A percentile compares a stretch with the other conserved stretches of the same genome.
Evolutionary conservation across 2,113 vertebrate genomes (phyloP).

Genomic region (Onychorhynchus coronatus): DNA sequence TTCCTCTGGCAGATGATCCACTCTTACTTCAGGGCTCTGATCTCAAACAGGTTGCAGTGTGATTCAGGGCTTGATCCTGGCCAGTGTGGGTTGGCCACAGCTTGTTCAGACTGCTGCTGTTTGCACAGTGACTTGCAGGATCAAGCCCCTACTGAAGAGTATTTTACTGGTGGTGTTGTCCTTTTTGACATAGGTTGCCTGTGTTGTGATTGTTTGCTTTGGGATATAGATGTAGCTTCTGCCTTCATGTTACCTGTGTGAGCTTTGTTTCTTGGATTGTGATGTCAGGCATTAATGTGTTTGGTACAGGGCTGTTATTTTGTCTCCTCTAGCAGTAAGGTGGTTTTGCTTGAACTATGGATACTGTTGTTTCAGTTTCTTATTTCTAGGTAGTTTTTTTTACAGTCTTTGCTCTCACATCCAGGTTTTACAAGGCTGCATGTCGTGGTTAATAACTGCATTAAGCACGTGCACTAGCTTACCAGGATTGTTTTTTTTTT

Average conservation of each 20-base stretch:
- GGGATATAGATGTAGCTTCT: background rate
- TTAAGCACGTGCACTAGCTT: background rate
- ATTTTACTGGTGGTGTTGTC: background rate
- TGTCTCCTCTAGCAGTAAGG: background rate
- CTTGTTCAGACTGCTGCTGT: background rate
- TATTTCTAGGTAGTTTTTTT: background rate
- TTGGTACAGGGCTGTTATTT: background rate
- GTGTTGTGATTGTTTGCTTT: background rate
- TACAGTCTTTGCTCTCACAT: background rate
- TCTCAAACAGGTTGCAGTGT: background rate
- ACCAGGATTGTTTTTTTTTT: background rate
- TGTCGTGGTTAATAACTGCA: background rate
- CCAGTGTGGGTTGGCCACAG: rapidly evolving
- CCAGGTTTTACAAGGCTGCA: background rate
- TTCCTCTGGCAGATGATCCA: background rate
- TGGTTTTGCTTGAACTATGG: background rate
- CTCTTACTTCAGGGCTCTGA: background rate
- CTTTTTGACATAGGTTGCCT: background rate
- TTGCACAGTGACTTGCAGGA: background rate
- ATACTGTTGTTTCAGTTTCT: background rate
- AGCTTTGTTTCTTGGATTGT: background rate
- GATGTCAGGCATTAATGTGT: rapidly evolving
- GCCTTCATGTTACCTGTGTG: background rate
- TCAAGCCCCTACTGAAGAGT: background rate
- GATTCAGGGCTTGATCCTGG: background rate